A percentile compares a stretch with the other conserved stretches of the same genome.
Conservation (phyloP, 2,113 vertebrate species). For the Micronycteris hirsuta region DNA sequence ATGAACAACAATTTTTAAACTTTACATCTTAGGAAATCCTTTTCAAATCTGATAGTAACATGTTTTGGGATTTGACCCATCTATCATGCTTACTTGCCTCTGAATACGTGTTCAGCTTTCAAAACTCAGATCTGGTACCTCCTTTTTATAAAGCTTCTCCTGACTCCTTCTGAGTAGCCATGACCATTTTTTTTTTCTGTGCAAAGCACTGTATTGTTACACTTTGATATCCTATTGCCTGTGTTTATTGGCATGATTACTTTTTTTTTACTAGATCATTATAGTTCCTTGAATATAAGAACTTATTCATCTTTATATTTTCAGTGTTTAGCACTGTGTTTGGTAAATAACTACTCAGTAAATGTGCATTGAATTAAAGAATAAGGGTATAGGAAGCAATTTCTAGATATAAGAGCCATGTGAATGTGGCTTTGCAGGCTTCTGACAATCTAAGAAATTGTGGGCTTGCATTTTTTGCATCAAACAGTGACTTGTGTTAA, state of each 20-base stretch:
- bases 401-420: background rate
- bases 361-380: background rate
- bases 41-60: rapidly evolving
- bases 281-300: background rate
- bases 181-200: background rate
- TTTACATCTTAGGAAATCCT: background rate
- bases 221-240: background rate
- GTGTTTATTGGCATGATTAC: background rate
- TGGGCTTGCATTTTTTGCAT: background rate
- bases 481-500: background rate
- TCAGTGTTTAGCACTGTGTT: background rate
- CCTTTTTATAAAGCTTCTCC: background rate
- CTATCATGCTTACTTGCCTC: background rate
- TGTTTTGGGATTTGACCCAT: background rate
- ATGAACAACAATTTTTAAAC: background rate
- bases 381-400: background rate
- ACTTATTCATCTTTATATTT: background rate
- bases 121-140: background rate
- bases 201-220: background rate
- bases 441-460: background rate
- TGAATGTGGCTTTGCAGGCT: background rate
- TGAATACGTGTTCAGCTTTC: background rate
- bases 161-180: background rate
- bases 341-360: background rate
- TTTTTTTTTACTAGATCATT: background rate